Base-by-base conservation (phyloP, 2,113 vertebrate genomes). In the Centropus unirufus region DNA sequence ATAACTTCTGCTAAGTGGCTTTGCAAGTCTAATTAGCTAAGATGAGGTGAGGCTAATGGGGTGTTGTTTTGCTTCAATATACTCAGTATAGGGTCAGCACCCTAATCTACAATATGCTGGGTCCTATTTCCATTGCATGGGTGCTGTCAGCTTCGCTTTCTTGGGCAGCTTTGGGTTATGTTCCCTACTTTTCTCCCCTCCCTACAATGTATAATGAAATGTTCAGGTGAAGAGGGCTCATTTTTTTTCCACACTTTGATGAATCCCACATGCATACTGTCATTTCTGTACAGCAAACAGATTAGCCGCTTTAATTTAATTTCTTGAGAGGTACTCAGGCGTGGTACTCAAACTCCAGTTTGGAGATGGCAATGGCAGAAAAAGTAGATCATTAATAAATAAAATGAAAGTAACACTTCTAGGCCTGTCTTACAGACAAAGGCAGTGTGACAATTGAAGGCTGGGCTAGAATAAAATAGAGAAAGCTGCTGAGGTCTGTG, bases 211-310 rank as follows among this genome's bases (percentile, higher is more conserved):
- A 18, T 11, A 83, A 63, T 11, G 9, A 64, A 80, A 69, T 6
- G 24, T 39, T 55, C 42, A 46, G 34, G 17, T 69, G 54, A 69
- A 83, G 27, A 70, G 2, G 7, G 19, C 20, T 59, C 20, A 61
- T 14, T 32, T 76, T 36, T 36, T 91, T 92, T 46, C 22, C 36
- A 24, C n/a, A 9, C 36, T 74, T 73, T 30, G 18, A 46, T 61
- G 44, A 73, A 1, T 9, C 1, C 4, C 8, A 8, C 5, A n/a
- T 21, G 39, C 23, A 59, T 4, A 39, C 11, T 32, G 34, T 14
- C 1, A 2, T 39, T 92, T 89, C 26, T 79, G 44, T 34, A 55
- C 8, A n/a, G 5, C 36, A 27, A 46, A 70, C 10, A 66, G 7
- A 14, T 46, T 36, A 49, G 34, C 30, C 27, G 27, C 18, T 93